Conservation (phyloP, 1,140 invertebrate species). For the Plectrocnemia conspersa region DNA sequence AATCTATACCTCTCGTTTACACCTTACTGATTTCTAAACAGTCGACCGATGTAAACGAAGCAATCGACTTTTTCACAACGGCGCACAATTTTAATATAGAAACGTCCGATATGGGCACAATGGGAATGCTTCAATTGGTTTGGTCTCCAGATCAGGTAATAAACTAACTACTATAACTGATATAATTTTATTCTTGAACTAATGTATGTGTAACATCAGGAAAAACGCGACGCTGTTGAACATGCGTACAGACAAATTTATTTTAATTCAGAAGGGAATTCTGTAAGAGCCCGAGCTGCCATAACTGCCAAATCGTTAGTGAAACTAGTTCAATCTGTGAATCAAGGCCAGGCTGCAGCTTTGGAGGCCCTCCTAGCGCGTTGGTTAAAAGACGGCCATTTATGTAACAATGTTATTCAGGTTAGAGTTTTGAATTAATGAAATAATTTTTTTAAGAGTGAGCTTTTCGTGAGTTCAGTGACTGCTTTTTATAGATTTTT, state of each 20-base stretch:
- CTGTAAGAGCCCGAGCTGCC: constrained; percentile 44
- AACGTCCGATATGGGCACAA: constrained; percentile 65
- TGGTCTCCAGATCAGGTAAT: constrained; percentile 61
- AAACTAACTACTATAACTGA: background rate
- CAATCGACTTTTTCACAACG: constrained; percentile 78
- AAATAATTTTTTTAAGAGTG: background rate
- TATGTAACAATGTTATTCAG: constrained; percentile 51
- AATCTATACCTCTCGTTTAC: constrained; percentile 65
- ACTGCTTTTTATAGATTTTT: constrained; percentile 57
- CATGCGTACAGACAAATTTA: constrained; percentile 54
- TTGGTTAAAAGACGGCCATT: constrained; percentile 61
- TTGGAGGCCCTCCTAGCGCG: constrained; percentile 64
- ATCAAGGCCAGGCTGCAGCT: constrained; percentile 54
- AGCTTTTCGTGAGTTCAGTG: background rate
- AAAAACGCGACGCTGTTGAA: constrained; percentile 55
- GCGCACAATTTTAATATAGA: constrained; percentile 73
- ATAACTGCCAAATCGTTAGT: constrained; percentile 59
- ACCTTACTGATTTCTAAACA: constrained; percentile 70
- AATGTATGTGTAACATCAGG: constrained; percentile 37
- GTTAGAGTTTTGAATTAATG: constrained; percentile 30
- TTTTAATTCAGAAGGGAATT: constrained; percentile 42
- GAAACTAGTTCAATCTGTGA: constrained; percentile 52
- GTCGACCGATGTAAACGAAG: constrained; percentile 73
- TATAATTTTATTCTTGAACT: background rate
- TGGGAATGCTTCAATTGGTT: constrained; percentile 71